Base-by-base conservation (phyloP, 2,113 vertebrate genomes). In the Saguinus imperator region DNA sequence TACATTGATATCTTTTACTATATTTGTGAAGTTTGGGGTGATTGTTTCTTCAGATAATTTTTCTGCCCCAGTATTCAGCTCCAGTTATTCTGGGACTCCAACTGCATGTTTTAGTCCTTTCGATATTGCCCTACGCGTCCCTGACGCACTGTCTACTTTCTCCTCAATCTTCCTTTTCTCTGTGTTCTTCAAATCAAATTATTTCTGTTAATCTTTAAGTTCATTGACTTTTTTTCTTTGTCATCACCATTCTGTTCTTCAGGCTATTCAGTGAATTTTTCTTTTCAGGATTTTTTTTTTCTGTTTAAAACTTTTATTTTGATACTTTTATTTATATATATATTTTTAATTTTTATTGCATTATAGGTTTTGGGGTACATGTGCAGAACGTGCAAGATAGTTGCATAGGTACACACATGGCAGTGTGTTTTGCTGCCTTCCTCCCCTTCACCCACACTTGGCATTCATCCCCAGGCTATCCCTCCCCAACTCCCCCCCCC, bases 11-110 rank as follows among this genome's bases (percentile, higher is more conserved):
- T 85, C 37, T 93, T 91, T 79, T 9, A 50, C 77, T 16, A 32
- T 79, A 48, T 96, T 93, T 68, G 5, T 13, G 20, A 90, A 94
- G 40, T 93, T 87, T 85, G 58, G 32, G 27, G 6, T 8, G n/a
- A 14, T 68, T 93, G 16, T 48, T 95, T 94, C 64, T 96, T 83
- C 17, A 52, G 35, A 48, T 94, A 37, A 75, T 61, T 77, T 89
- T 91, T 97, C 29, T 83, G n/a, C 29, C 21, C 4, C 5, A 66
- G 21, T 83, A 14, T 81, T 91, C 93, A 84, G 83, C 45, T 52
- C 12, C 25, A 82, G 18, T 70, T 32, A 57, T 66, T 75, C 8
- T 91, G 61, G 45, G 27, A 50, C 35, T 92, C 45, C 35, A 90
- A 0, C 10, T 77, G 35, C 68, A 37, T 27, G 58, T 77, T 32